Conservation (phyloP, 2,113 vertebrate genomes). For the Tapirus terrestris region DNA sequence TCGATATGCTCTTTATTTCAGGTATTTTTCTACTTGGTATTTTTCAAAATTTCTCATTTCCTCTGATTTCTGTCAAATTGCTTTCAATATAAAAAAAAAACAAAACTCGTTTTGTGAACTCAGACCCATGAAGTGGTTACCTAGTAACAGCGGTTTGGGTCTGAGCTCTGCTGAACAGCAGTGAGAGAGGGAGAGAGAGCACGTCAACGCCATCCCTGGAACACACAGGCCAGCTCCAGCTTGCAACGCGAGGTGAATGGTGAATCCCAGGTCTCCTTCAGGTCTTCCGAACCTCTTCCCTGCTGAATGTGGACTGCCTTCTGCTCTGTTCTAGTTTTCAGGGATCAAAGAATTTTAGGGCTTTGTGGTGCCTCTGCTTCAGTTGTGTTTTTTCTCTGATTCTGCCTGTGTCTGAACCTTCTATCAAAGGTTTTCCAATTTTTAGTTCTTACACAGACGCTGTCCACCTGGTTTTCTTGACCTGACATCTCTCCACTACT, state of each 20-base stretch:
- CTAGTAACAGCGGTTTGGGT: conserved; percentile 74
- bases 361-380: conserved; percentile 8
- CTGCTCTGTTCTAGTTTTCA: conserved; percentile 42
- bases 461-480: background rate
- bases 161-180: conserved; percentile 22
- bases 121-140: conserved; percentile 57
- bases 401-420: conserved; percentile 32
- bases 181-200: background rate
- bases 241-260: background rate
- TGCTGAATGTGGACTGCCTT: conserved; percentile 22
- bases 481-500: background rate
- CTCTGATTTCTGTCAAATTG: conserved; percentile 65
- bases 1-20: conserved; percentile 58
- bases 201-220: conserved; percentile 47
- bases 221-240: background rate
- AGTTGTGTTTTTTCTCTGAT: background rate
- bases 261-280: conserved; percentile 41
- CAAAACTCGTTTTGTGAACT: conserved; percentile 48
- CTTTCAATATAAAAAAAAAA: background rate
- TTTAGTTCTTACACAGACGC: conserved; percentile 36
- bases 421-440: conserved; percentile 54
- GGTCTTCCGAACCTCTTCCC: conserved; percentile 37
- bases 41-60: conserved; percentile 68
- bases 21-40: conserved; percentile 40
- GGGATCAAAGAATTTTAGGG: conserved; percentile 53